These are phyloP conservation scores for Clytia hemisphaerica DNA, from an alignment of 30 jellyfish, hydroid and myxozoan genomes.

Conservation along the genomic window DNA sequence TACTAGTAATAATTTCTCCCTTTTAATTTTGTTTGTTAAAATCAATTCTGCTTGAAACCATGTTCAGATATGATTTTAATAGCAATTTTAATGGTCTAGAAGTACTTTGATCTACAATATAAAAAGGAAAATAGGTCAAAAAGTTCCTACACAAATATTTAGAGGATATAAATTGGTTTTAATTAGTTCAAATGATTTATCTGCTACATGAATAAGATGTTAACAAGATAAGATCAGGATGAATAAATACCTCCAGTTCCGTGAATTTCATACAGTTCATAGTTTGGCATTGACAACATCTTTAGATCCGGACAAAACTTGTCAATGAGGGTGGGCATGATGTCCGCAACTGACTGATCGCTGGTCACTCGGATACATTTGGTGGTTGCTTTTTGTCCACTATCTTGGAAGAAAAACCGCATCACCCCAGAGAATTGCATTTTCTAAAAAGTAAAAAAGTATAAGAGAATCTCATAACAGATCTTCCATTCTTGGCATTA, in stretches of 20 bases:
- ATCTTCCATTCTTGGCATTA: too few species aligned
- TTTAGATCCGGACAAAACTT: constrained; percentile 90
- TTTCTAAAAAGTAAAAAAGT: constrained; percentile 32
- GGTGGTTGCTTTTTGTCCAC: constrained; percentile 63
- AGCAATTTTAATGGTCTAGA: too few species aligned
- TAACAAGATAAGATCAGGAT: too few species aligned
- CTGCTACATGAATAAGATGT: too few species aligned
- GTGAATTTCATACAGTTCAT: constrained; percentile 77
- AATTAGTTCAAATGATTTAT: neutral
- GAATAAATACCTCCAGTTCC: constrained; percentile 73
- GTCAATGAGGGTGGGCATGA: constrained; percentile 79
- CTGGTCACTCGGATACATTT: constrained; percentile 88
- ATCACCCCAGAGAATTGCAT: constrained; percentile 81
- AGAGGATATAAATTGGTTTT: neutral
- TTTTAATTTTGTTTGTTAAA: too few species aligned
- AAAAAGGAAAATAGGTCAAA: neutral
- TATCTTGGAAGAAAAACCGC: constrained; percentile 87
- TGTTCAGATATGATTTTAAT: too few species aligned
- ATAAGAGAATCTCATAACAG: neutral
- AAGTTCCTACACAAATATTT: neutral
- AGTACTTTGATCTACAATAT: too few species aligned
- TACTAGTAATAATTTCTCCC: too few species aligned
- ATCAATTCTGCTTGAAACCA: too few species aligned
- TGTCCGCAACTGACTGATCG: constrained; percentile 52
- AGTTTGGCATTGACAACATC: constrained; percentile 73